phyloP scores from a whole-genome alignment of 2,888 invertebrate genomes.

The Plebejus argus region DNA sequence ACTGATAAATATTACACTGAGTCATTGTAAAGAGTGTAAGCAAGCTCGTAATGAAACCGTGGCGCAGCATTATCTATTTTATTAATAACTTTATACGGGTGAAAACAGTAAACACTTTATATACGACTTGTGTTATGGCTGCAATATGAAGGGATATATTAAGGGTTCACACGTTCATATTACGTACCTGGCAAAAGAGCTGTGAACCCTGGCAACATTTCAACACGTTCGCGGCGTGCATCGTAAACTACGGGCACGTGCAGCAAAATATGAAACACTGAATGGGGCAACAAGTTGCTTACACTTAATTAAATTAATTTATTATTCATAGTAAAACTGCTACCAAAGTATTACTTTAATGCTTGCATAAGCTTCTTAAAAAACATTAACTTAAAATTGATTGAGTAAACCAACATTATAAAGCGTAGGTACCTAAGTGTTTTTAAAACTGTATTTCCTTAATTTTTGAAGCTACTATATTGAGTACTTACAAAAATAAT shows the following conservation, averaged over 20 bases:
- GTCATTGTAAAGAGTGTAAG: background rate
- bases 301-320: conserved; percentile 14
- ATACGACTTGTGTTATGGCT: conserved; percentile 3
- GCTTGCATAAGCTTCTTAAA: background rate
- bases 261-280: conserved; percentile 23
- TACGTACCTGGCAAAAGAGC: conserved; percentile 38
- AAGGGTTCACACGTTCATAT: conserved; percentile 27
- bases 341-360: background rate
- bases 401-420: background rate
- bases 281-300: conserved; percentile 25
- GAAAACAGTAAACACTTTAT: background rate
- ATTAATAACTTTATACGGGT: background rate
- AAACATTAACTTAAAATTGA: background rate
- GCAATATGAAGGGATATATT: conserved; percentile 15
- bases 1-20: no score
- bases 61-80: background rate
- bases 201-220: conserved; percentile 52
- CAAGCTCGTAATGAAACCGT: background rate
- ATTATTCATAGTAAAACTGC: conserved; percentile 9
- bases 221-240: conserved; percentile 44
- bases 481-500: background rate
- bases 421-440: background rate
- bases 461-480: no score
- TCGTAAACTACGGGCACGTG: conserved; percentile 28
- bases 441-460: background rate